Percentiles rank a stretch among this genome's conserved stretches.
These are phyloP conservation scores for Acrocephalus kingi DNA, from an alignment of 2,113 vertebrate genomes.

Conservation along the genomic window DNA sequence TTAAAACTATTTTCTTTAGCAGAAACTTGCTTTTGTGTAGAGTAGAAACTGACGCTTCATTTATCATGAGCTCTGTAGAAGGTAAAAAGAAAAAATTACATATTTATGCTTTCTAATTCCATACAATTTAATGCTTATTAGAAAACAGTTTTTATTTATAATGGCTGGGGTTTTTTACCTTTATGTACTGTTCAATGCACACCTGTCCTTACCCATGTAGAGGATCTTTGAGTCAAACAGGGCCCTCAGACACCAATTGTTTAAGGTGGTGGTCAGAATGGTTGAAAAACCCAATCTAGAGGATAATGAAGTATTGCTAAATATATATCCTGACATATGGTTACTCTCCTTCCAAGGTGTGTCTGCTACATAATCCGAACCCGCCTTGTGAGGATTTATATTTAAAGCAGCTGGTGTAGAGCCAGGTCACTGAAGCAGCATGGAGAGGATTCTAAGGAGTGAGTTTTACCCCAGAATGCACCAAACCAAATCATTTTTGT, in stretches of 20 bases:
- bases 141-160: background rate
- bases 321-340: background rate
- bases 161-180: rapidly evolving
- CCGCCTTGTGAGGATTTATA: background rate
- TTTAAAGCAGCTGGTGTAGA: background rate
- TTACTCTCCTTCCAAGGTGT: background rate
- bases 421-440: background rate
- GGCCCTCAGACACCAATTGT: background rate
- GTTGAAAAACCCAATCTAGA: background rate
- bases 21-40: background rate
- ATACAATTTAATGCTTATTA: background rate
- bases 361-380: background rate
- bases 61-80: background rate
- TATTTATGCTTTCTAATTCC: background rate
- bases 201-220: background rate
- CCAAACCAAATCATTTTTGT: rapidly evolving
- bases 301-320: background rate
- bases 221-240: background rate
- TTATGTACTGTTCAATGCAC: background rate
- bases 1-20: background rate
- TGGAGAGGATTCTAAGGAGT: background rate
- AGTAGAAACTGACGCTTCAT: background rate
- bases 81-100: background rate
- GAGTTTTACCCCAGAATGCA: background rate
- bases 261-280: background rate